These are phyloP conservation scores for Drymodes brunneopygia DNA, from an alignment of 2,113 vertebrate genomes.

Conservation along the genomic window DNA sequence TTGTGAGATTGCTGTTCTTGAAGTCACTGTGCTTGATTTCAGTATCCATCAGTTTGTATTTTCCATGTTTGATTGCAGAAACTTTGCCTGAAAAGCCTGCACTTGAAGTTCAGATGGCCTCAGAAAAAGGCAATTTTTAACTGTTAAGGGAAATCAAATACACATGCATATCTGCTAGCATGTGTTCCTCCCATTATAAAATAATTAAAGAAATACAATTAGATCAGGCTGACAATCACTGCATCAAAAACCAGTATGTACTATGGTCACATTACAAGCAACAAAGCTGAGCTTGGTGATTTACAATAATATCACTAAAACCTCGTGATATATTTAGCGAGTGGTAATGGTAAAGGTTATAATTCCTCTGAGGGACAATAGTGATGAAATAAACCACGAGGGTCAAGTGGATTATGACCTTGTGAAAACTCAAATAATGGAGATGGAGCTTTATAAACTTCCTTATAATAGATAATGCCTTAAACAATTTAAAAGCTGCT, in stretches of 20 bases:
- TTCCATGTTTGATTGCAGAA: neutral
- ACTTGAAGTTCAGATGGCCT: neutral
- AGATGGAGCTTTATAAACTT: constrained; percentile 62
- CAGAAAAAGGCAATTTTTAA: neutral
- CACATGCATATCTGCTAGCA: neutral
- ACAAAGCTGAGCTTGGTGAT: constrained; percentile 37
- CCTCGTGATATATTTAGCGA: constrained; percentile 50
- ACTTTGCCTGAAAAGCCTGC: neutral
- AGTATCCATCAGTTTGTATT: neutral
- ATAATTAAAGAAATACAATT: neutral
- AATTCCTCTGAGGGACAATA: constrained; percentile 58
- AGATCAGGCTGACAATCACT: neutral
- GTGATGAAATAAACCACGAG: constrained; percentile 56
- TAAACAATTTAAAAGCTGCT: constrained; percentile 45
- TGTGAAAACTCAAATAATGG: constrained; percentile 52
- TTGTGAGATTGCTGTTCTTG: neutral
- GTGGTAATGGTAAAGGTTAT: constrained; percentile 56
- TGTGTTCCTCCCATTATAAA: neutral
- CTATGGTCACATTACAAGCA: neutral
- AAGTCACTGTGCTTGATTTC: neutral
- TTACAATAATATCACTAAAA: constrained; percentile 52
- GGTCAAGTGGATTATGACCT: constrained; percentile 65
- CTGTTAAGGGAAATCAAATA: neutral
- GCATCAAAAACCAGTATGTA: neutral
- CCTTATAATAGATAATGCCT: constrained; percentile 43